A percentile compares a stretch with the other conserved stretches of the same genome.
Conservation (phyloP, 2,888 invertebrate species). For the Drosophila recens region DNA sequence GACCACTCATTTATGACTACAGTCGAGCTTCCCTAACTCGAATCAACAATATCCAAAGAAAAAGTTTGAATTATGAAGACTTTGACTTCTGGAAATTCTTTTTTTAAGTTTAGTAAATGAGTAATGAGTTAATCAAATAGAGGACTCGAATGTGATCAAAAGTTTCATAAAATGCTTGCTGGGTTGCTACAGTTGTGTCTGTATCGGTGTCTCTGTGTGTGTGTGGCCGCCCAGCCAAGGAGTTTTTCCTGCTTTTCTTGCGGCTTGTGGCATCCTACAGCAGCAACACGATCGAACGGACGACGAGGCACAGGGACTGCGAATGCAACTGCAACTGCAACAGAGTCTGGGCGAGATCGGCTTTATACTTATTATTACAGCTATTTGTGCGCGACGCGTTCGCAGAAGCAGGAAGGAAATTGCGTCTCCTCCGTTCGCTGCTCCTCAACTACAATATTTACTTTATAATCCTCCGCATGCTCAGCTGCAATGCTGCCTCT, state of each 20-base stretch:
- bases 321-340: conserved; percentile 44
- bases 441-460: conserved; percentile 38
- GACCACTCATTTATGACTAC: no score
- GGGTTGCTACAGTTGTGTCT: not conserved
- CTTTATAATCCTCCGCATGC: conserved; percentile 72
- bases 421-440: conserved; percentile 28
- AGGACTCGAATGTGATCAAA: no score
- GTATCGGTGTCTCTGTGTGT: conserved; percentile 36
- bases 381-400: conserved; percentile 49
- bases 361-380: conserved; percentile 76
- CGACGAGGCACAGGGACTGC: conserved; percentile 33
- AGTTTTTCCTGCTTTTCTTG: conserved; percentile 78
- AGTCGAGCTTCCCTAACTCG: no score
- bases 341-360: conserved; percentile 37
- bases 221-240: conserved; percentile 59
- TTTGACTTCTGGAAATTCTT: no score
- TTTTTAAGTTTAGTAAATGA: no score
- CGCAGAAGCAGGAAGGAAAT: conserved; percentile 73
- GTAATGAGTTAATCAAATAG: no score
- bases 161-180: no score
- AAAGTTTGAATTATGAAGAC: no score
- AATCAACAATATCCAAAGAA: no score
- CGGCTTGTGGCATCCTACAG: conserved; percentile 72
- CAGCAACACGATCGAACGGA: conserved; percentile 48
- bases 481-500: conserved; percentile 35